Conservation (phyloP, 2,797 vertebrate genomes). For the Cyclopterus lumpus region DNA sequence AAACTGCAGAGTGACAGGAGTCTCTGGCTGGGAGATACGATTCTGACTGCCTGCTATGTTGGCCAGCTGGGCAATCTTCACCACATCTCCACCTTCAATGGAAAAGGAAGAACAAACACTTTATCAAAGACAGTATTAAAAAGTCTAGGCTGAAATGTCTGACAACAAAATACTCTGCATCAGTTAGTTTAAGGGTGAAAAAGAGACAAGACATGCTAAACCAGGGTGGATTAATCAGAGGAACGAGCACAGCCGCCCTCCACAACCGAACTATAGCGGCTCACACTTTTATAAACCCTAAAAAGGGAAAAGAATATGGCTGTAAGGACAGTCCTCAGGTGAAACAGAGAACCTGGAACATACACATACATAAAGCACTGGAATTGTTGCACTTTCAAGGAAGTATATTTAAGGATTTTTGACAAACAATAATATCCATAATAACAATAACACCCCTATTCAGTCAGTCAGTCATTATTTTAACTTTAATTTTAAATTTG, state of each 20-base stretch:
- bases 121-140: slow-evolving; percentile 16
- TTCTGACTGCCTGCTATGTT: slow-evolving; percentile 88
- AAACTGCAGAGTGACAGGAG: slow-evolving; percentile 96
- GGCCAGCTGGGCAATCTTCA: slow-evolving; percentile 91
- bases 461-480: not conserved
- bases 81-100: slow-evolving; percentile 89
- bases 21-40: slow-evolving; percentile 90
- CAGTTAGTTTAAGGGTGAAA: slow-evolving; percentile 85
- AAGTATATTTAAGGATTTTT: not conserved
- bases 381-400: slow-evolving; percentile 47
- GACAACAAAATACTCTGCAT: slow-evolving; percentile 18
- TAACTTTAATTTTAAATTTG: not conserved
- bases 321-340: slow-evolving; percentile 54
- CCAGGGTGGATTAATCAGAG: slow-evolving; percentile 84
- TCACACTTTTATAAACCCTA: slow-evolving; percentile 59
- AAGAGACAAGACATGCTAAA: slow-evolving; percentile 85
- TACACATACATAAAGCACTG: slow-evolving; percentile 18
- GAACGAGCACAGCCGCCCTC: slow-evolving; percentile 64
- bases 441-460: not conserved
- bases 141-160: not conserved
- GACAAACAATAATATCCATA: not conserved
- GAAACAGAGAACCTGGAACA: slow-evolving; percentile 68
- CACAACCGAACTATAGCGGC: slow-evolving; percentile 64
- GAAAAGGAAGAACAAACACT: slow-evolving; percentile 25
- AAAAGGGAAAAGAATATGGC: slow-evolving; percentile 54